phyloP scores from a whole-genome alignment of 2,888 invertebrate species.

The Epinotia nisella region DNA sequence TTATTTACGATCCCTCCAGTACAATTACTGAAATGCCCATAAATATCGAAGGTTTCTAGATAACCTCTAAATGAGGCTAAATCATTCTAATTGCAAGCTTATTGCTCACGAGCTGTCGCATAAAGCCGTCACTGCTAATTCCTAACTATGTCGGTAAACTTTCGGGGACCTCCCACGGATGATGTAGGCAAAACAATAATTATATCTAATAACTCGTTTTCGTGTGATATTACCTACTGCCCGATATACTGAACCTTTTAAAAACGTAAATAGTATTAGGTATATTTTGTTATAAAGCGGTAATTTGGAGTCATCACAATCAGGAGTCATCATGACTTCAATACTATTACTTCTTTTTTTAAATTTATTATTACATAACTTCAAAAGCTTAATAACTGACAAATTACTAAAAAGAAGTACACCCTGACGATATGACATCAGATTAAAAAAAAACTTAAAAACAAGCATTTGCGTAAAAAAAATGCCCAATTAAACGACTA shows the following conservation, averaged over 20 bases:
- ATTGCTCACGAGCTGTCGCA: conserved; percentile 9
- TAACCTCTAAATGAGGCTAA: conserved; percentile 1
- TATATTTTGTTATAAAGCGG: no score
- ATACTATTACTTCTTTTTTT: no score
- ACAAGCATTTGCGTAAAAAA: not conserved
- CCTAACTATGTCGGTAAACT: conserved; percentile 2
- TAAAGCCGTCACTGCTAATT: conserved; percentile 5
- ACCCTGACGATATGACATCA: no score
- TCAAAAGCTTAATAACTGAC: no score
- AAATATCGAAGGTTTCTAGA: conserved; percentile 9
- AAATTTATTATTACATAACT: no score
- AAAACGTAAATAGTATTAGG: no score
- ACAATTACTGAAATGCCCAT: not conserved
- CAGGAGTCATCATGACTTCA: no score
- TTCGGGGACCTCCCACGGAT: conserved; percentile 4
- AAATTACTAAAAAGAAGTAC: not conserved
- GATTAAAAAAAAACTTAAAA: not conserved
- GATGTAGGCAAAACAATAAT: not conserved
- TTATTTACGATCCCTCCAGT: not conserved
- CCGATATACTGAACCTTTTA: no score
- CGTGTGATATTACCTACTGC: no score
- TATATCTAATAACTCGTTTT: no score
- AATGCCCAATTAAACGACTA: conserved; percentile 24
- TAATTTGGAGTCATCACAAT: no score
- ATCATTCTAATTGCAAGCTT: conserved; percentile 5